A percentile compares a stretch with the other conserved stretches of the same genome.
phyloP scores from a whole-genome alignment of 2,888 invertebrate genomes.

The Selenia dentaria region DNA sequence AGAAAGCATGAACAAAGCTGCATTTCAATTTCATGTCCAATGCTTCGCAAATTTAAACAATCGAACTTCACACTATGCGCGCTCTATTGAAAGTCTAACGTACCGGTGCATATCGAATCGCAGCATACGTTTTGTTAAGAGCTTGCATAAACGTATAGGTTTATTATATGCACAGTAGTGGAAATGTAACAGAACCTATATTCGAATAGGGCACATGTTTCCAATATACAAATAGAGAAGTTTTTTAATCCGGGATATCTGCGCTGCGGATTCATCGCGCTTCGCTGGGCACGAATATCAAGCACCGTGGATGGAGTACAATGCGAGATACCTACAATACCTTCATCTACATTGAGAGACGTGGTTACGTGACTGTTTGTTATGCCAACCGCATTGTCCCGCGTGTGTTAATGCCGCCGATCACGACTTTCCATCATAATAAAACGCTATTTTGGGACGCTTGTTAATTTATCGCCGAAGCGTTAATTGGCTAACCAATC shows the following conservation, averaged over 20 bases:
- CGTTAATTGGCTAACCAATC: conserved; percentile 4
- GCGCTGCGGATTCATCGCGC: conserved; percentile 39
- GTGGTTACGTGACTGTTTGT: conserved; percentile 37
- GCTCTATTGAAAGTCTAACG: conserved; percentile 23
- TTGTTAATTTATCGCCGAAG: conserved; percentile 5
- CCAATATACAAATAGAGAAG: conserved; percentile 37
- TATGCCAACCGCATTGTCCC: conserved; percentile 37
- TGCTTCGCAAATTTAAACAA: conserved; percentile 30
- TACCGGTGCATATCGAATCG: conserved; percentile 22
- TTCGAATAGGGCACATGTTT: conserved; percentile 16
- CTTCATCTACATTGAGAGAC: conserved; percentile 24
- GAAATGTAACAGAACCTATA: conserved; percentile 15
- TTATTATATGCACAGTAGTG: background rate
- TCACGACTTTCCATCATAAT: conserved; percentile 40
- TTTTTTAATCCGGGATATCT: conserved; percentile 42
- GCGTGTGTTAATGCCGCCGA: conserved; percentile 33
- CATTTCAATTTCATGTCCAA: conserved; percentile 20
- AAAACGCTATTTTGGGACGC: conserved; percentile 7
- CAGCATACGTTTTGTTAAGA: conserved; percentile 12
- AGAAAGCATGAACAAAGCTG: conserved; percentile 22
- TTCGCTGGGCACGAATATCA: conserved; percentile 44
- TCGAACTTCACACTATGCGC: conserved; percentile 20
- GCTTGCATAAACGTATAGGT: conserved; percentile 1
- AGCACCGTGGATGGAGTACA: conserved; percentile 38
- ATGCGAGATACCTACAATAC: conserved; percentile 29